Conservation (phyloP, 1,140 invertebrate genomes). For the Cherax destructor region DNA sequence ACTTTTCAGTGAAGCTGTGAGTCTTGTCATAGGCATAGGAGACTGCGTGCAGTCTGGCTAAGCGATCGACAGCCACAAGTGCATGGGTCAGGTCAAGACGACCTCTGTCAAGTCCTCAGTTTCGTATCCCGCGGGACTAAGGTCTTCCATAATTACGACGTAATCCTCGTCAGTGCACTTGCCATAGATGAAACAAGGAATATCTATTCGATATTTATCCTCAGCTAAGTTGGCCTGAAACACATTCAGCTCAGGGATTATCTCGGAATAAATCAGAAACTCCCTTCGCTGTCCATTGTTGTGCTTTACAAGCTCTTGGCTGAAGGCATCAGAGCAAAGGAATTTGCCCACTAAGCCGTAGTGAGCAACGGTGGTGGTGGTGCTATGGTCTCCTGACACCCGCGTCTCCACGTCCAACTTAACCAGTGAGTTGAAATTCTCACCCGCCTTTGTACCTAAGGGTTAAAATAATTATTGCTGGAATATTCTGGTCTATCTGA, state of each 20-base stretch:
- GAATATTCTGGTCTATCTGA: too few relatives aligned
- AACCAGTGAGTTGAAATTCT: conserved; percentile 21
- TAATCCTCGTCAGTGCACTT: background rate
- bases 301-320: background rate
- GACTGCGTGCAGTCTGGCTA: background rate
- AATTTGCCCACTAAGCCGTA: conserved; percentile 19
- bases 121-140: background rate
- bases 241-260: background rate
- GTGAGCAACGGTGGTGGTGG: background rate
- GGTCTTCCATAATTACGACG: conserved; percentile 17
- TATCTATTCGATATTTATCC: conserved; percentile 24
- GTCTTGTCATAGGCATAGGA: background rate
- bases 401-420: conserved; percentile 4
- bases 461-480: background rate
- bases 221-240: conserved; percentile 1
- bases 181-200: conserved; percentile 14
- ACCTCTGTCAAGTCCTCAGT: background rate
- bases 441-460: background rate
- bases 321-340: background rate
- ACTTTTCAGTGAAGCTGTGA: background rate
- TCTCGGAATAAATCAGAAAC: background rate
- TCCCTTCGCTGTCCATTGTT: background rate
- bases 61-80: background rate
- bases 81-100: background rate
- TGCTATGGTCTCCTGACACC: background rate